Base-by-base conservation (phyloP, 2,888 invertebrate genomes). In the Siphlonurus alternatus region DNA sequence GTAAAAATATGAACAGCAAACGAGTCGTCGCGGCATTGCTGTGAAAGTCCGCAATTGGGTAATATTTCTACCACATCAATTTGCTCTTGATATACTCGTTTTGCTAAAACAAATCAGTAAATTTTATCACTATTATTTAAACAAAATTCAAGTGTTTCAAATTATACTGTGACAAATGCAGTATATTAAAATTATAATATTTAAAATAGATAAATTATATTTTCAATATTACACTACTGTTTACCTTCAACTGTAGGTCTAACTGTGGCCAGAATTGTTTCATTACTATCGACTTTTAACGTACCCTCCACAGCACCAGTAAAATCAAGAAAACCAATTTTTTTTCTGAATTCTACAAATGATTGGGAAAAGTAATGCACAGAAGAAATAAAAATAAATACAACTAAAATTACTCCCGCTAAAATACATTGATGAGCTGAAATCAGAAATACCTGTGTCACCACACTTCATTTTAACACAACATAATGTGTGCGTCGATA, bases 1-100 rank as follows among this genome's bases (percentile, higher is more conserved):
- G 79, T 76, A 70, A 74, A 77, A 19, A 80, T 70, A 67, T 75
- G 76, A 1, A 78, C 74, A 2, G 80, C 71, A 67, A 79, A 76
- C 20, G 73, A 71, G 59, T 74, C 69, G 1, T 70, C 68, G 0
- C 71, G 71, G 68, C 80, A 80, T 1, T 70, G 66, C 15, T 72
- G 68, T 1, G 69, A 66, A 23, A 78, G 70, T 1, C 79, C 80
- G 72, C 80, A 80, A 68, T 78, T 76, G 2, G 74, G 63, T 59
- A 63, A 63, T 7, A 63, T 63, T 59, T 63, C 63, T 51, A 25
- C 63, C 10, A 63, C 59, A n/a, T 63, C 63, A 2, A 63, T 38
- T 2, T 59, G 23, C 15, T 63, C 63, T 51, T 63, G 63, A 23
- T 38, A 63, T 10, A 38, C 59, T 23, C 63, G 63, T 38, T 63